Evolutionary conservation across 1,140 invertebrate species (phyloP).

Genomic region (Acromyrmex echinatior): DNA sequence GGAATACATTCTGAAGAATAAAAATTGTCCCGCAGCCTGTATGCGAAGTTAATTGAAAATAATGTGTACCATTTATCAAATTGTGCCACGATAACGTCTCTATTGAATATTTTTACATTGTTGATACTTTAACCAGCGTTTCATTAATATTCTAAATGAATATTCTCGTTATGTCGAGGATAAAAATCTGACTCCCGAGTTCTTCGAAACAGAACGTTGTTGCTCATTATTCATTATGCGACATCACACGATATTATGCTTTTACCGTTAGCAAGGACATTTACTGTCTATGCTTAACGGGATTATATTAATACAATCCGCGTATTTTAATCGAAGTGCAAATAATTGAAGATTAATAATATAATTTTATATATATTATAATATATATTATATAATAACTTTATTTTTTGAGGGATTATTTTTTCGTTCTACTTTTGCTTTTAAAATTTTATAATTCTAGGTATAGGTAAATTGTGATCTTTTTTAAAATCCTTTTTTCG

Average conservation of each 20-base stretch:
- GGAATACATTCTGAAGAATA: background rate
- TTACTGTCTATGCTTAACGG: background rate
- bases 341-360: background rate
- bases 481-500: background rate
- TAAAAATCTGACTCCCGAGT: conserved; percentile 9
- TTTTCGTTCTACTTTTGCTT: background rate
- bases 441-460: background rate
- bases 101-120: background rate
- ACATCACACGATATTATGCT: conserved; percentile 3
- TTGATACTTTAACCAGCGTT: background rate
- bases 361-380: background rate
- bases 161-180: background rate
- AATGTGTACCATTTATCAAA: conserved; percentile 9
- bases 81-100: background rate
- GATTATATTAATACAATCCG: background rate
- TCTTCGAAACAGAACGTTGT: conserved; percentile 5
- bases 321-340: conserved; percentile 13
- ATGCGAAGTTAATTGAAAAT: conserved; percentile 17
- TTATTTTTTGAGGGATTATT: background rate
- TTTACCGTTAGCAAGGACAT: conserved; percentile 21
- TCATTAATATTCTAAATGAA: conserved; percentile 32
- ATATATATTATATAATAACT: background rate
- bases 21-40: background rate
- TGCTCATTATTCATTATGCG: conserved; percentile 6
- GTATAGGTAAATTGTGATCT: background rate